Conservation (phyloP, 2,113 vertebrate genomes). For the Lepus europaeus region DNA sequence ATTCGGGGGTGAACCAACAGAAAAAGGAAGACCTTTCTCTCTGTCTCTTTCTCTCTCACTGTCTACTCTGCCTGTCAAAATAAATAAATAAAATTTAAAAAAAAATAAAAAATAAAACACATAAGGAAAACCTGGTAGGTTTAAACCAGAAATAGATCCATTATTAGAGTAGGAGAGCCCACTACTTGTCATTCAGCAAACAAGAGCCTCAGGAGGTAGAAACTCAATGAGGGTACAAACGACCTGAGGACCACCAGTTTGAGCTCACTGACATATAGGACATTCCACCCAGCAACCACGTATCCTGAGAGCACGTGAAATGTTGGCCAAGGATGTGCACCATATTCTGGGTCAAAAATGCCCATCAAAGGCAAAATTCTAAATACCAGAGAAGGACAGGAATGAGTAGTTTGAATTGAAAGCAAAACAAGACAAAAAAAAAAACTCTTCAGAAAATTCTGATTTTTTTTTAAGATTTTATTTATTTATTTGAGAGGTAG, state of each 20-base stretch:
- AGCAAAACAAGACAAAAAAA: background rate
- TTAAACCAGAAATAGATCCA: background rate
- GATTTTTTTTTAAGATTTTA: background rate
- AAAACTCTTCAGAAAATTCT: background rate
- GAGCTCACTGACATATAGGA: background rate
- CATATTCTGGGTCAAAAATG: background rate
- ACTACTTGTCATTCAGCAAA: background rate
- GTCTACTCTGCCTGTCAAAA: too few relatives aligned
- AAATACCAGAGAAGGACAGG: background rate
- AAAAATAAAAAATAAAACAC: background rate
- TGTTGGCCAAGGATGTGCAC: background rate
- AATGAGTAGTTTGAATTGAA: background rate
- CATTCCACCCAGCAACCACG: too few relatives aligned
- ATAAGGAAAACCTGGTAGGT: background rate
- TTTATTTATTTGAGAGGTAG: too few relatives aligned
- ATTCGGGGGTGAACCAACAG: too few relatives aligned
- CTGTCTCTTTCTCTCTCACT: too few relatives aligned
- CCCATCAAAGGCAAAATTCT: background rate
- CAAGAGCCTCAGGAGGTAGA: background rate
- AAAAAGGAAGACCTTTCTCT: too few relatives aligned
- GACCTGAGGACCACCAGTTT: background rate
- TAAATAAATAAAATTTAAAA: too few relatives aligned
- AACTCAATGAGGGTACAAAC: background rate
- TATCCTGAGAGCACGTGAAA: rapidly evolving
- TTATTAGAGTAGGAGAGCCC: background rate